These are phyloP conservation scores for Volucella inflata DNA, from an alignment of 2,888 invertebrate species.

Conservation along the genomic window DNA sequence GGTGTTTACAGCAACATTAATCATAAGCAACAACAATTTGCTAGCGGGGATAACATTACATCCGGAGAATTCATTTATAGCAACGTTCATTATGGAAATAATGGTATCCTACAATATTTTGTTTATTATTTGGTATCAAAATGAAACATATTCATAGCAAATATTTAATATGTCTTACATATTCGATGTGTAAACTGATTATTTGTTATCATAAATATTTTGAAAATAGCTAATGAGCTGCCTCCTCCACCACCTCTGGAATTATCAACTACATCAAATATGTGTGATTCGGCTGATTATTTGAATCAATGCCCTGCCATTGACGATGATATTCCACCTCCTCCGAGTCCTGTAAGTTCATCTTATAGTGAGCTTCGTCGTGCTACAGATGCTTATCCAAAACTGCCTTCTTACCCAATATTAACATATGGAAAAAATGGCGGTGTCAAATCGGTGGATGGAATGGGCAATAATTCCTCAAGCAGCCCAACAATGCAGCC, in stretches of 20 bases:
- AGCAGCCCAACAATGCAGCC: constrained; percentile 31
- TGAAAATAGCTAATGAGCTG: constrained; percentile 83
- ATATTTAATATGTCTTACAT: background rate
- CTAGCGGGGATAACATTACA: constrained; percentile 85
- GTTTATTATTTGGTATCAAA: no score
- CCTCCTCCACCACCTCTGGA: constrained; percentile 87
- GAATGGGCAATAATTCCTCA: background rate
- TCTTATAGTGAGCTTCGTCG: constrained; percentile 94
- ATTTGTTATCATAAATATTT: background rate
- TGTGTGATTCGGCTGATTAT: constrained; percentile 84
- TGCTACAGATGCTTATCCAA: constrained; percentile 88
- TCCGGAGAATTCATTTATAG: constrained; percentile 54
- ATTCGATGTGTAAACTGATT: background rate
- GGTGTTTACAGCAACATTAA: constrained; percentile 77
- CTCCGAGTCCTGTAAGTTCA: constrained; percentile 95
- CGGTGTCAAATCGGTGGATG: constrained; percentile 7
- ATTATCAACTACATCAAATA: constrained; percentile 82
- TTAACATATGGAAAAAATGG: constrained; percentile 26
- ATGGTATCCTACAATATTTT: constrained; percentile 31
- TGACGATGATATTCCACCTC: constrained; percentile 89
- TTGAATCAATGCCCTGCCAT: constrained; percentile 61
- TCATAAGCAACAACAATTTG: constrained; percentile 83
- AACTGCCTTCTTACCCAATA: constrained; percentile 76
- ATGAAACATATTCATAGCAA: no score
- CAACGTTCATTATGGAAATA: constrained; percentile 53